Base-by-base conservation (phyloP, 2,113 vertebrate genomes). In the Cavia aperea region DNA sequence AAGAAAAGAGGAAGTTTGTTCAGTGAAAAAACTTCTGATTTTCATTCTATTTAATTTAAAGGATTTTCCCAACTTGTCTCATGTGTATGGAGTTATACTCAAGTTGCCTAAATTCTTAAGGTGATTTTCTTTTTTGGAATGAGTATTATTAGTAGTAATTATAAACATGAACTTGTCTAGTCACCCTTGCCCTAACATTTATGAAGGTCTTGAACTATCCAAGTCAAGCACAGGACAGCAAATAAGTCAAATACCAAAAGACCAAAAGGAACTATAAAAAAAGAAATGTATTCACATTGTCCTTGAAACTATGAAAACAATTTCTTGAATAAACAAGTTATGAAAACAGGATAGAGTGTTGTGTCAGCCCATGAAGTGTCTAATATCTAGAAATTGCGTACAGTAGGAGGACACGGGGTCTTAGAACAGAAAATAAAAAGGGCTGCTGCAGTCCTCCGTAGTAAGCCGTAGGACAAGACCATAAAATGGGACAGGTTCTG, bases 231-330 rank as follows among this genome's bases (percentile, higher is more conserved):
- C 6, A 12, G 85, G 58, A 94, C 85, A 93, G 87, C 89, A 96
- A 94, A 96, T 78, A 95, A 96, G 94, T 95, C 95, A 97, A 94
- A 93, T 81, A 94, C 18, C 77, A 85, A 86, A 91, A 95, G 95
- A 95, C 95, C 94, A 95, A 96, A 95, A 92, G 87, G 91, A 96
- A 92, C 94, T 49, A 96, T 94, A 95, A 96, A 96, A 95, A 95
- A 89, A 93, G 94, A 95, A 96, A 96, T 88, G 66, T 86, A 91
- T 94, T 96, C 94, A 95, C 85, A 83, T 90, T 96, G 95, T 93
- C 92, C 95, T 96, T 95, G 94, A 93, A 96, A 96, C 92, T 91
- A 95, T 94, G 92, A 96, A 96, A 96, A 95, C 95, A 96, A 95
- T 96, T 95, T 95, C 91, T 96, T 94, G 92, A 96, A 92, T 89